A percentile compares a stretch with the other conserved stretches of the same genome.
Evolutionary conservation across 2,113 vertebrate genomes (phyloP).

Genomic region (Dicaeum eximium): DNA sequence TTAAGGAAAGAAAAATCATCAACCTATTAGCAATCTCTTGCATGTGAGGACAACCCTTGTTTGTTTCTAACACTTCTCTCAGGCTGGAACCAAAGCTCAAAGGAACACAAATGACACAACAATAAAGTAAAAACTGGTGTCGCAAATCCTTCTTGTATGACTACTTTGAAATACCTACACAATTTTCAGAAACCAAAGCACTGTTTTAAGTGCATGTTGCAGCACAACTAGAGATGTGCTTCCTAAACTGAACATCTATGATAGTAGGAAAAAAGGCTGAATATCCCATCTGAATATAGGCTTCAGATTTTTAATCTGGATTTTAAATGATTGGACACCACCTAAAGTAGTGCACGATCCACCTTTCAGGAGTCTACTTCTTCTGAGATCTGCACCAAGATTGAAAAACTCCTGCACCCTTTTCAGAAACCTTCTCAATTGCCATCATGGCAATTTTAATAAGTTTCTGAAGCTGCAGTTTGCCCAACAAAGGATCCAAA

Average conservation of each 20-base stretch:
- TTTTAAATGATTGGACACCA: not conserved
- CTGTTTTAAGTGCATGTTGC: not conserved
- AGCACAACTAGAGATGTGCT: not conserved
- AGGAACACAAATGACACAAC: not conserved
- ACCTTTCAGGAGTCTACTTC: not conserved
- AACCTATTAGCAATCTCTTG: not conserved
- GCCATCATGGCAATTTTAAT: not conserved
- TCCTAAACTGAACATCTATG: not conserved
- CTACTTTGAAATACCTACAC: not conserved
- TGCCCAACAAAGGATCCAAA: not conserved
- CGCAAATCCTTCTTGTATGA: not conserved
- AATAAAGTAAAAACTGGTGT: not conserved
- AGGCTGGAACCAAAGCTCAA: constrained; percentile 4
- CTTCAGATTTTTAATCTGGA: not conserved
- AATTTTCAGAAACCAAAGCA: not conserved
- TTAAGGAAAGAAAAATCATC: not conserved
- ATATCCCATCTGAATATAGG: not conserved
- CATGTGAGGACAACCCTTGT: not conserved
- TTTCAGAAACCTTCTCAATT: not conserved
- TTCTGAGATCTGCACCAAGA: not conserved
- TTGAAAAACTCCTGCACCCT: accelerated
- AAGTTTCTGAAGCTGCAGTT: not conserved
- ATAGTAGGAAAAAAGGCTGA: not conserved
- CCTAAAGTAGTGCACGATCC: not conserved
- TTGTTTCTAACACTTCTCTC: constrained; percentile 17